Evolutionary conservation across 2,888 invertebrate genomes (phyloP), one percentile per base, ranked within the genome.

Genomic region (Scrobipalpa atriplicella): DNA sequence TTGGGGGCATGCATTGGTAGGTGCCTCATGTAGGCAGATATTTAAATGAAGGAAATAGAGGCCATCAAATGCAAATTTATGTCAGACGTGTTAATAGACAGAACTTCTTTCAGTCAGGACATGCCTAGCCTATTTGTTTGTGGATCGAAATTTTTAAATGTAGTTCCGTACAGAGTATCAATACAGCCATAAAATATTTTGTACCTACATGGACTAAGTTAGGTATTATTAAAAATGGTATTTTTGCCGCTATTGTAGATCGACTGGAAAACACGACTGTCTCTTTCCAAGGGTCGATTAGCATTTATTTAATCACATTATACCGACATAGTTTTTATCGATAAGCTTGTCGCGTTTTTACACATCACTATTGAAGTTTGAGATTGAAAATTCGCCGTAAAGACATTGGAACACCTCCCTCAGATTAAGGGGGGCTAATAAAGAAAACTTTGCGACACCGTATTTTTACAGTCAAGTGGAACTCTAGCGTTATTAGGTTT

Each of bases 381-480:
- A 90, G 91, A 90, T 92, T 91, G 91, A 92, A 92, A 91, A 90
- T 90, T 90, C 87, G 87, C 91, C 90, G 90, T 92, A 91, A 92
- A 91, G 90, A 92, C 91, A 92, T 92, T 91, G 90, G 85, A 85
- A 90, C 89, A 91, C 89, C 89, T 86, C 87, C 85, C 79, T n/a
- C 80, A 89, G 90, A 91, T 91, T 91, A 92, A 92, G 90, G 90
- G 90, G 85, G 87, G 90, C 90, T 92, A 92, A 92, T 92, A 92
- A 92, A 90, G 92, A 90, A 92, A 92, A 92, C 87, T 92, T 92
- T 87, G 89, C 90, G 89, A 92, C 91, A 90, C 90, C 90, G 90
- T 90, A 92, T 92, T 92, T 92, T 92, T 90, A 89, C 84, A 86
- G 89, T 86, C 82, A 58, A 58, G 58, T 38, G 38, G 88, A 83